phyloP scores from a whole-genome alignment of 2,888 invertebrate genomes.

The Anarsia innoxiella region DNA sequence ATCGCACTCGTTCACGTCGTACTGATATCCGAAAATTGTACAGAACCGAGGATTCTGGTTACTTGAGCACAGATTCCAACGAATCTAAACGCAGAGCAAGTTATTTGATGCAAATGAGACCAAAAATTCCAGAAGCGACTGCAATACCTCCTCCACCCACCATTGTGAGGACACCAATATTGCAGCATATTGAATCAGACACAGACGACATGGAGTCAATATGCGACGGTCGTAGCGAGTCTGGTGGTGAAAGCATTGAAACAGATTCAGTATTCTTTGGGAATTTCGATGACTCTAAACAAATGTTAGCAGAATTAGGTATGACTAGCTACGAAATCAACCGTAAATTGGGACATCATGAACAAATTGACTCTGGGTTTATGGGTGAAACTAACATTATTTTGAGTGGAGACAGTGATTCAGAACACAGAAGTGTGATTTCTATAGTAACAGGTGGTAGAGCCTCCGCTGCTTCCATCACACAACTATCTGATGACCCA shows the following conservation, averaged over 20 bases:
- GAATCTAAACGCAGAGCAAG: slow-evolving; percentile 73
- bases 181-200: slow-evolving; percentile 65
- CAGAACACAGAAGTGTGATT: slow-evolving; percentile 67
- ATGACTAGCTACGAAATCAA: slow-evolving; percentile 41
- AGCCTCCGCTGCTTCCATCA: slow-evolving; percentile 46
- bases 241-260: slow-evolving; percentile 90
- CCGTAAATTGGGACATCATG: slow-evolving; percentile 37
- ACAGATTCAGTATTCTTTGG: slow-evolving; percentile 92
- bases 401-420: slow-evolving; percentile 66
- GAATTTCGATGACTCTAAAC: slow-evolving; percentile 74
- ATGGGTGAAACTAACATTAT: slow-evolving; percentile 65
- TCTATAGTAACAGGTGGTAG: slow-evolving; percentile 61
- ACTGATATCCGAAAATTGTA: slow-evolving; percentile 57
- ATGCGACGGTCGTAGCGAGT: slow-evolving; percentile 88
- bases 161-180: slow-evolving; percentile 36
- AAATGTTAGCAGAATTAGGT: slow-evolving; percentile 55
- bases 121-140: slow-evolving; percentile 42
- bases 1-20: slow-evolving; percentile 54
- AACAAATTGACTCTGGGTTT: slow-evolving; percentile 66
- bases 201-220: slow-evolving; percentile 85
- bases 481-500: slow-evolving; percentile 50
- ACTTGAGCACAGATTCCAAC: slow-evolving; percentile 88
- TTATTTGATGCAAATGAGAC: slow-evolving; percentile 60
- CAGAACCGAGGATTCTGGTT: slow-evolving; percentile 84
- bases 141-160: slow-evolving; percentile 29